phyloP scores from a whole-genome alignment of 2,113 vertebrate species.

The Empidonax traillii region DNA sequence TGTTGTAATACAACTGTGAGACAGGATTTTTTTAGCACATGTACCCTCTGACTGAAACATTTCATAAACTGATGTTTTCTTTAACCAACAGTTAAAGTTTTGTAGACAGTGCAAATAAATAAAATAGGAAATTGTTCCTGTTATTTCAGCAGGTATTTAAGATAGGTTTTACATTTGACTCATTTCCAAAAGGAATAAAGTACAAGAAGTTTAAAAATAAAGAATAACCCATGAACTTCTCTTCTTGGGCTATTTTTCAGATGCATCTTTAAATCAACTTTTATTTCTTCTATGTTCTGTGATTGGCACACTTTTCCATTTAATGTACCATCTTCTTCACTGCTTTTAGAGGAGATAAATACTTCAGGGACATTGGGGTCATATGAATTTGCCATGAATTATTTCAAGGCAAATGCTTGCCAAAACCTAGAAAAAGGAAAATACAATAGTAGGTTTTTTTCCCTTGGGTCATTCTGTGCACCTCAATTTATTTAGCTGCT shows the following conservation, averaged over 20 bases:
- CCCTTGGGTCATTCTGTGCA: not conserved
- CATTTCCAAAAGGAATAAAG: not conserved
- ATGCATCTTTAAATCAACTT: not conserved
- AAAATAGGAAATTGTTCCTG: not conserved
- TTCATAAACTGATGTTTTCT: not conserved
- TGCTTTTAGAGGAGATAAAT: not conserved
- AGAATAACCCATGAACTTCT: not conserved
- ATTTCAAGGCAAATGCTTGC: not conserved
- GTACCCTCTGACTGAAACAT: not conserved
- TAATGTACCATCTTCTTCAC: not conserved
- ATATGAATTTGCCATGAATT: not conserved
- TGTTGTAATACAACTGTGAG: not conserved
- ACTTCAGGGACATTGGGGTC: not conserved
- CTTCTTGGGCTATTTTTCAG: not conserved
- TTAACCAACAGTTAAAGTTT: not conserved
- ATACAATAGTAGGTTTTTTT: not conserved
- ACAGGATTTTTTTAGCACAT: not conserved
- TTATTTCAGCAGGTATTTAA: not conserved
- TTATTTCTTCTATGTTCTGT: constrained; percentile 7
- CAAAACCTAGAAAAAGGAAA: not conserved
- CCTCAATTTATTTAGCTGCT: not conserved
- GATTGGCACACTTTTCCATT: constrained; percentile 3
- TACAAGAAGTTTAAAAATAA: not conserved
- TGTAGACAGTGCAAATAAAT: not conserved
- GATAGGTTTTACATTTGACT: not conserved